Base-by-base conservation (phyloP, 2,113 vertebrate species). In the Passerina amoena region DNA sequence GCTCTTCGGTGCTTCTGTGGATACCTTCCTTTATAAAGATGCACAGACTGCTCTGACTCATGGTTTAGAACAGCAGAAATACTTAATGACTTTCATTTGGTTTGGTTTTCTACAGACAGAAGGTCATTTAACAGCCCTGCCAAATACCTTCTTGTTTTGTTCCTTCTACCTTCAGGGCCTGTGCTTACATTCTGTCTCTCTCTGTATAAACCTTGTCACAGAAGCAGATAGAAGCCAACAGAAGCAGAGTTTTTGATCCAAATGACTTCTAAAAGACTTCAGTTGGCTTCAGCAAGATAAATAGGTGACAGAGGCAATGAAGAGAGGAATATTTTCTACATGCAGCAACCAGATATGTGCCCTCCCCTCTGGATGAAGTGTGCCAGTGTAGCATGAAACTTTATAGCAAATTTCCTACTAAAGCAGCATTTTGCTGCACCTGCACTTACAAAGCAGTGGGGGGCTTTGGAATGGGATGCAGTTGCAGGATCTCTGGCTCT, bases 271-370 rank as follows among this genome's bases (percentile, higher is more conserved):
- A 23, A 50, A 27, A 35, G 5, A 73, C 11, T 78, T 88, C 40
- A 68, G 40, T 5, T 35, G 9, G 9, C 6, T 28, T 57, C 42
- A 79, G 18, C 12, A 44, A 75, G 20, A 20, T 30, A n/a, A 7
- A 79, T n/a, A 24, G 9, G 16, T 3, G 9, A 45, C 40, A 51
- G 22, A 12, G 9, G 28, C 38, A 45, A 40, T 11, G 11, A 60
- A 75, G 81, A 40, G 18, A 59, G 14, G 5, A 5, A 5, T 11
- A 21, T 64, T 81, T 92, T 45, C 42, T 64, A 59, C 2, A 2
- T 2, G 9, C 0, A 68, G 31, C 4, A 12, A 10, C 48, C 12
- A 79, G 28, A 37, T 5, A 14, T 6, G 5, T 18, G 17, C 6
- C 24, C 15, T 48, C 10, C 33, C 18, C 31, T 61, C 65, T 15